Evolutionary conservation across 1,140 invertebrate genomes (phyloP), one percentile per base, ranked within the genome.

Genomic region (Acromyrmex charruanus): DNA sequence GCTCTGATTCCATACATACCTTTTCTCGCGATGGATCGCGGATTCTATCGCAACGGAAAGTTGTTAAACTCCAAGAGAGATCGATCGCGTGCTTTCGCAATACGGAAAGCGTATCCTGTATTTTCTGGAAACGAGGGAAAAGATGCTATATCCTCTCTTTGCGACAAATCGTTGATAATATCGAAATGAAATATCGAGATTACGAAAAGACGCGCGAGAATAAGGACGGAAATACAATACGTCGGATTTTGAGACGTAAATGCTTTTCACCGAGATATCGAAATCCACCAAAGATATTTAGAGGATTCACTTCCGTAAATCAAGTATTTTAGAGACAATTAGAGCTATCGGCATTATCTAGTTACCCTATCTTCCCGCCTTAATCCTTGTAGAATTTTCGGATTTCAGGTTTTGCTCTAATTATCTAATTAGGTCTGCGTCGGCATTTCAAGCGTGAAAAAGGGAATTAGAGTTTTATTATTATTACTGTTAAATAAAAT

Each of bases 301-400:
- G 53, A 61, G 65, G 72, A 68, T 89, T 85, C 72, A n/a, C 44
- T 18, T 31, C 9, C 16, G 18, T 93, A 92, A 93, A 92, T 93
- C 91, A 91, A 91, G 84, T 90, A 89, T 92, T 87, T 92, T 86
- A 80, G 63, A 69, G 63, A 69, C 59, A 92, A 92, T 93, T 93
- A 93, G 88, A 77, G n/a, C 39, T 74, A 53, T 63, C 65, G 12
- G n/a, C 12, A 79, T 91, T 92, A 89, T 92, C 90, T 86, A 80
- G 66, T 18, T 39, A 49, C 44, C 49, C 71, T 49, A 21, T 31
- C 58, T 53, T 65, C 61, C 12, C 55, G 6, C 16, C 21, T 21
- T 82, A 77, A 84, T 72, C 85, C 49, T n/a, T 18, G 3, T 18
- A 35, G 51, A 31, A 55, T 28, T 53, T 80, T 65, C 14, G 25